Evolutionary conservation across 2,113 vertebrate genomes (phyloP), one percentile per base, ranked within the genome.

Genomic region (Pseudopodoces humilis): DNA sequence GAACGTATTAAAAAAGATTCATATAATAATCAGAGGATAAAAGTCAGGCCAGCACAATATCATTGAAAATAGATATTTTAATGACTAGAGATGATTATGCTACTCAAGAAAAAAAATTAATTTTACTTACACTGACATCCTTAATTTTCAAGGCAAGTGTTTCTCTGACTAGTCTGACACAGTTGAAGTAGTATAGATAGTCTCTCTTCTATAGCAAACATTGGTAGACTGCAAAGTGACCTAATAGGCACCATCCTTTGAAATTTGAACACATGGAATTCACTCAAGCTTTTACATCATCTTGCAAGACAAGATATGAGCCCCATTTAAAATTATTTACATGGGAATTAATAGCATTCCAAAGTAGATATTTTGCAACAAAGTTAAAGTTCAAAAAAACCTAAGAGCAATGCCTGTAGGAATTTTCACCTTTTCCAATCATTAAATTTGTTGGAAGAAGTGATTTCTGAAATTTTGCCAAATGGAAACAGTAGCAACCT

Each of bases 111-210:
- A 95, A 94, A 46, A 95, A 72, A 47, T 58, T 75, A 69, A 76
- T 79, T 91, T 87, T 80, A 87, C 84, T 89, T 76, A 70, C 88
- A 44, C 17, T 86, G 85, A 85, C 75, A 90, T 83, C 15, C 43
- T 72, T 92, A 83, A 90, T 95, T 86, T 83, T 69, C 33, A 91
- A 95, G 59, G 50, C 25, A 89, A 85, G 63, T 65, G 55, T 83
- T 95, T 90, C 82, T 79, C 83, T 83, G 87, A 85, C 64, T 91
- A 69, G 74, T 70, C 53, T 87, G 82, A 92, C n/a, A 81, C 37
- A 83, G 24, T 58, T 89, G 20, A 80, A 91, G 50, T 7, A 85
- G 46, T 39, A 64, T 2, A 89, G 49, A 86, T 62, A 92, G 43
- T 47, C 30, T 35, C 28, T 59, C 17, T 85, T 43, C 18, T 63